Conservation (phyloP, 2,888 invertebrate species). For the Chymomyza procnemis region DNA sequence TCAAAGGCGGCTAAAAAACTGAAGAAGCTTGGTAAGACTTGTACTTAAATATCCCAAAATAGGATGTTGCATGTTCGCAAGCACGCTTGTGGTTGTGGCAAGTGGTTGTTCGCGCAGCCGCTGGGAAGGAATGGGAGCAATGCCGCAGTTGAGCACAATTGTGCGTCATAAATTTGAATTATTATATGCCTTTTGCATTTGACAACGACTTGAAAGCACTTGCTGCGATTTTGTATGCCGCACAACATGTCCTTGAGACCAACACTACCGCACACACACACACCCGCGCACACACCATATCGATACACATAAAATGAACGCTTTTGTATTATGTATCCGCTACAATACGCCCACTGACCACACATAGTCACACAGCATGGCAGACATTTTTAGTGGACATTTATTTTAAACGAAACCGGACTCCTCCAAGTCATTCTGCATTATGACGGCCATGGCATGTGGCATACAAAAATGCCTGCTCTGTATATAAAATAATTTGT, state of each 20-base stretch:
- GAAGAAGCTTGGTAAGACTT: neutral
- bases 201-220: constrained; percentile 72
- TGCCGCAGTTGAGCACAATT: constrained; percentile 70
- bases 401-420: constrained; percentile 40
- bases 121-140: constrained; percentile 17
- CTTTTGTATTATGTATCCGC: constrained; percentile 36
- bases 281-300: constrained; percentile 15
- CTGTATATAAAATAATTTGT: neutral
- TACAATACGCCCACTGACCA: constrained; percentile 48
- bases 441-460: constrained; percentile 1
- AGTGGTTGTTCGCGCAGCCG: too few species aligned
- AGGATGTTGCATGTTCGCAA: too few species aligned
- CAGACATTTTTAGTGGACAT: constrained; percentile 70
- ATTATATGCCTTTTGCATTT: constrained; percentile 71
- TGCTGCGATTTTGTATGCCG: constrained; percentile 60
- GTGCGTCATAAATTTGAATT: constrained; percentile 72
- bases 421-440: neutral
- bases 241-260: constrained; percentile 65
- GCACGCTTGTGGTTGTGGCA: too few species aligned
- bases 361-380: constrained; percentile 21
- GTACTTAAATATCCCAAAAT: neutral
- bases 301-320: constrained; percentile 34
- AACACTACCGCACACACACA: neutral
- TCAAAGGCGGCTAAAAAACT: constrained; percentile 25
- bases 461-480: neutral